Conservation (phyloP, 2,888 invertebrate genomes). For the Poecilus cupreus region DNA sequence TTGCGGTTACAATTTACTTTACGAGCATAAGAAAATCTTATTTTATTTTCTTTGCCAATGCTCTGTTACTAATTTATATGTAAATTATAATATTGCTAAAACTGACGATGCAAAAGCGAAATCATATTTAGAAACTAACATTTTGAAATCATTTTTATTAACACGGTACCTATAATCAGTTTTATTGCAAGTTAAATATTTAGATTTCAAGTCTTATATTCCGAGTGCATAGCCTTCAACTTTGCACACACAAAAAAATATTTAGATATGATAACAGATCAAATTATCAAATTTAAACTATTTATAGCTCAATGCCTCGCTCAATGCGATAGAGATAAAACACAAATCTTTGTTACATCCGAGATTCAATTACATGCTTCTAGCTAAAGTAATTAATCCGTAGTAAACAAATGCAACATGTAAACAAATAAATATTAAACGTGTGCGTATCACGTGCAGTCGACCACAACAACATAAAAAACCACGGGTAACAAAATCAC, state of each 20-base stretch:
- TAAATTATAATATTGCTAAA: neutral
- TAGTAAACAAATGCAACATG: slow-evolving; percentile 16
- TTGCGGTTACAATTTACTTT: neutral
- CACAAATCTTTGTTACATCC: neutral
- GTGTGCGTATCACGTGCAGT: slow-evolving; percentile 3
- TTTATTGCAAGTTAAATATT: neutral
- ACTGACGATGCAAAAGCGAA: slow-evolving; percentile 3
- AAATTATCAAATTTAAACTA: slow-evolving; percentile 6
- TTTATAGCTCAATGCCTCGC: neutral
- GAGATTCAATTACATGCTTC: neutral
- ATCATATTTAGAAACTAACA: slow-evolving; percentile 3
- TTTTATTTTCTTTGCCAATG: neutral
- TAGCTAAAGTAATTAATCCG: neutral
- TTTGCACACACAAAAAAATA: neutral
- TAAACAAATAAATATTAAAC: slow-evolving; percentile 18
- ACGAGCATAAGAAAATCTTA: neutral
- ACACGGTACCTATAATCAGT: neutral
- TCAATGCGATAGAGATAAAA: neutral
- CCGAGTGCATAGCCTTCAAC: neutral
- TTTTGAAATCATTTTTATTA: slow-evolving; percentile 19
- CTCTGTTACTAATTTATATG: neutral
- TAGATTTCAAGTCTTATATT: neutral
- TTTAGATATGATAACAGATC: neutral
- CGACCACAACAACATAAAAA: neutral
- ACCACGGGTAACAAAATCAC: neutral